Conservation (phyloP, 2,797 vertebrate genomes). For the Phoxinus dragarum region DNA sequence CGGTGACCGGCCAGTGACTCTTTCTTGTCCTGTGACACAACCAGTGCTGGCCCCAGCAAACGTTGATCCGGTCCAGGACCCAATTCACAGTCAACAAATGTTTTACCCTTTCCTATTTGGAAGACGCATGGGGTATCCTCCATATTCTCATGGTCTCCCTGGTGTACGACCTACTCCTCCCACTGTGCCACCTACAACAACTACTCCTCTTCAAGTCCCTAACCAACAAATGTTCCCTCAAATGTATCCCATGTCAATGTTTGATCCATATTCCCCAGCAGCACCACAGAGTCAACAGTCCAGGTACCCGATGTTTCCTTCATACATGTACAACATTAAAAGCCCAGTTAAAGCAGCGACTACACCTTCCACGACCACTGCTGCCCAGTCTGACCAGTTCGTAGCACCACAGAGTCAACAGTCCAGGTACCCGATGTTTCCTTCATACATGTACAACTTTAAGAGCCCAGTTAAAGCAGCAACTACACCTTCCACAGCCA, state of each 20-base stretch:
- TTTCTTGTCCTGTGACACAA: slow-evolving; percentile 51
- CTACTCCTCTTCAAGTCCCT: not conserved
- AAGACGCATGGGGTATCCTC: not conserved
- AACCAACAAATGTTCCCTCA: not conserved
- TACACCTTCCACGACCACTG: no score
- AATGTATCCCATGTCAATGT: not conserved
- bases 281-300: not conserved
- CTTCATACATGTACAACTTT: no score
- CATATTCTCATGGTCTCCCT: no score
- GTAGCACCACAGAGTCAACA: no score
- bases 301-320: not conserved
- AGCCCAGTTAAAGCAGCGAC: no score
- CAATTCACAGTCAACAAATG: not conserved
- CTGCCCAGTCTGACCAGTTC: no score
- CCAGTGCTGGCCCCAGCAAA: not conserved
- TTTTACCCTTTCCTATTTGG: not conserved
- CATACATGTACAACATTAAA: no score
- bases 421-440: no score
- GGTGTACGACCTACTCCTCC: not conserved
- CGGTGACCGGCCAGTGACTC: slow-evolving; percentile 53
- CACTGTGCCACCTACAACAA: no score
- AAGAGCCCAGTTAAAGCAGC: no score
- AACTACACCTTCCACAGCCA: no score
- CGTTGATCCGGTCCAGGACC: not conserved
- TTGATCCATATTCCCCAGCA: not conserved